phyloP scores from a whole-genome alignment of 2,888 invertebrate genomes.

The Achlya flavicornis region DNA sequence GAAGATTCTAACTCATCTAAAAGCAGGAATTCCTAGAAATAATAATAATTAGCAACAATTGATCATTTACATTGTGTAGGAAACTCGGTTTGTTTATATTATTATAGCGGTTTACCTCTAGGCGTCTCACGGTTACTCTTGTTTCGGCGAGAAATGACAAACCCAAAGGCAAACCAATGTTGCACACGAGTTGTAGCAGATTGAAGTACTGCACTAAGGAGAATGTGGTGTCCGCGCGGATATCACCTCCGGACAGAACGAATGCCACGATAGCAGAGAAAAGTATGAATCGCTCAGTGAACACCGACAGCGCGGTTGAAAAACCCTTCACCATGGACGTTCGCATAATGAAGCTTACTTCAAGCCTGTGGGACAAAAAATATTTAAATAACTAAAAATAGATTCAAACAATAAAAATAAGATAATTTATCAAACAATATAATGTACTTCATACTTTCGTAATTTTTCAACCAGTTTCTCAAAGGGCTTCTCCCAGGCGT shows the following conservation, averaged over 20 bases:
- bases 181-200: constrained; percentile 87
- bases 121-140: constrained; percentile 84
- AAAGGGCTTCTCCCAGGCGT: constrained; percentile 93
- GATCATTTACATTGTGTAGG: background rate
- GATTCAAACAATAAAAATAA: background rate
- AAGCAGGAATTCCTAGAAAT: constrained; percentile 68
- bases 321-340: constrained; percentile 88
- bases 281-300: constrained; percentile 92
- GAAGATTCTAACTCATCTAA: constrained; percentile 67
- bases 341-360: constrained; percentile 86
- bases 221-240: constrained; percentile 87
- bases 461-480: constrained; percentile 86
- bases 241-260: constrained; percentile 85
- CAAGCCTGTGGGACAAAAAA: constrained; percentile 76
- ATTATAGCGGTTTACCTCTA: constrained; percentile 75
- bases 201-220: constrained; percentile 91
- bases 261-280: constrained; percentile 91
- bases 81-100: too few relatives aligned
- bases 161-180: constrained; percentile 86
- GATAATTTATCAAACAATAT: background rate
- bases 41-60: background rate
- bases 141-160: constrained; percentile 86
- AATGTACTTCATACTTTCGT: constrained; percentile 82
- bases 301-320: constrained; percentile 87
- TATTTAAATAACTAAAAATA: constrained; percentile 11